phyloP scores from a whole-genome alignment of 2,888 invertebrate genomes.

The Myopa testacea region DNA sequence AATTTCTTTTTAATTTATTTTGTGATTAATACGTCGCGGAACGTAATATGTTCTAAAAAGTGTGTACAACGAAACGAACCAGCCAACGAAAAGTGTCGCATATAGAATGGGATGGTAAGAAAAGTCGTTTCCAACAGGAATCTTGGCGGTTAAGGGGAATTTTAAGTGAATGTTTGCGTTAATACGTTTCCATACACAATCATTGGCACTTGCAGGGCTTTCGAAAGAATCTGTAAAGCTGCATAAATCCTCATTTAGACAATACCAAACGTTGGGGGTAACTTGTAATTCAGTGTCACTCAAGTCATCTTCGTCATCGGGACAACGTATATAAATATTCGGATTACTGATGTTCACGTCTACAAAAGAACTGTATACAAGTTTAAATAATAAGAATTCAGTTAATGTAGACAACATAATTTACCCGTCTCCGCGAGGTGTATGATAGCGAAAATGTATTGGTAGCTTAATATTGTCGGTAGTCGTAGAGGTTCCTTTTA shows the following conservation, averaged over 20 bases:
- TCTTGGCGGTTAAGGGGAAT: constrained; percentile 55
- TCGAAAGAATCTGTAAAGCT: constrained; percentile 47
- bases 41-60: constrained; percentile 53
- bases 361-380: constrained; percentile 53
- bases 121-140: constrained; percentile 63
- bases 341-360: constrained; percentile 58
- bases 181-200: constrained; percentile 60
- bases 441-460: constrained; percentile 67
- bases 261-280: constrained; percentile 53
- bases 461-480: constrained; percentile 58
- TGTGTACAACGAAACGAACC: constrained; percentile 61
- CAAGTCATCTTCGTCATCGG: constrained; percentile 51
- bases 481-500: constrained; percentile 57
- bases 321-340: constrained; percentile 60
- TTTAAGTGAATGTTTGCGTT: constrained; percentile 53
- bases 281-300: constrained; percentile 53
- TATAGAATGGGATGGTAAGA: constrained; percentile 55
- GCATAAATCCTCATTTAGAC: constrained; percentile 51
- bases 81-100: constrained; percentile 60
- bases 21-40: constrained; percentile 59
- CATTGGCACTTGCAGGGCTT: constrained; percentile 33
- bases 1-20: constrained; percentile 51
- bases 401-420: background rate
- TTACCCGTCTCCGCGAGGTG: constrained; percentile 59
- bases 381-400: background rate